Conservation (phyloP, 2,888 invertebrate species). For the Glaucopsyche alexis region DNA sequence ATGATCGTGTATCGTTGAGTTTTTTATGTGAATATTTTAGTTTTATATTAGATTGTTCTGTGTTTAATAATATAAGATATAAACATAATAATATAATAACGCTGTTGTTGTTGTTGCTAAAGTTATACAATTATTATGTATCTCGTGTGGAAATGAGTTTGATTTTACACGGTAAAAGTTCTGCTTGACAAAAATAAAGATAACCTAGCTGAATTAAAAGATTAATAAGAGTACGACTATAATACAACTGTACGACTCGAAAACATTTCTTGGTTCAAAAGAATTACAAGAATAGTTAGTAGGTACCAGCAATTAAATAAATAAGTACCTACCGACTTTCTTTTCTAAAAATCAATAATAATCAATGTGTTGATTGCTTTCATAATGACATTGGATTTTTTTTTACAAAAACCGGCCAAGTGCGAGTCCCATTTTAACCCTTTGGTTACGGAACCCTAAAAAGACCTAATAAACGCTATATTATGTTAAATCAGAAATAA, state of each 20-base stretch:
- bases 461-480: neutral
- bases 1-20: slow-evolving; percentile 41
- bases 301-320: too few relatives aligned
- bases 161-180: slow-evolving; percentile 49
- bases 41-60: slow-evolving; percentile 50
- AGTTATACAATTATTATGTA: slow-evolving; percentile 70
- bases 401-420: too few relatives aligned
- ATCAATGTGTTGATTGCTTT: too few relatives aligned
- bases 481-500: neutral
- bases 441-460: too few relatives aligned
- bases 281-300: too few relatives aligned
- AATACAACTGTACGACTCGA: neutral
- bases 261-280: too few relatives aligned
- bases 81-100: slow-evolving; percentile 68
- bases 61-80: slow-evolving; percentile 58
- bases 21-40: slow-evolving; percentile 43
- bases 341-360: too few relatives aligned
- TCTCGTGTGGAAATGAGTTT: slow-evolving; percentile 49
- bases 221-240: neutral
- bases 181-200: slow-evolving; percentile 9
- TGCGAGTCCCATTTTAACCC: too few relatives aligned
- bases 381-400: too few relatives aligned
- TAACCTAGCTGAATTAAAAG: neutral
- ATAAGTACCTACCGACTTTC: too few relatives aligned
- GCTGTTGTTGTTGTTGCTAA: slow-evolving; percentile 80